Conservation (phyloP, 2,113 vertebrate species). For the Colinus virginianus region DNA sequence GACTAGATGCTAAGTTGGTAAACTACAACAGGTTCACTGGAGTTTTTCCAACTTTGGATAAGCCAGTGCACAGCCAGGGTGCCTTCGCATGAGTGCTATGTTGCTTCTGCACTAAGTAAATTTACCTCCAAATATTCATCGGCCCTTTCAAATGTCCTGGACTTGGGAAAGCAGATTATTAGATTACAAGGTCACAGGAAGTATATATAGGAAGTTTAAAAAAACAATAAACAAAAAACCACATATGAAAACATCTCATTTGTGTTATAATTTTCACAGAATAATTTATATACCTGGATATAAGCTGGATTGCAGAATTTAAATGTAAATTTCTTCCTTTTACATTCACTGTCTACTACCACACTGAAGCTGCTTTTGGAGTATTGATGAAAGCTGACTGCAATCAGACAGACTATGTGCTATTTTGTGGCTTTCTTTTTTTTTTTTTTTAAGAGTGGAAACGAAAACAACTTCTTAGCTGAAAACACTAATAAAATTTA, state of each 20-base stretch:
- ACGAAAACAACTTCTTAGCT: conserved; percentile 54
- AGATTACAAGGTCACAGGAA: conserved; percentile 8
- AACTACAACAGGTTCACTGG: background rate
- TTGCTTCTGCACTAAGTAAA: background rate
- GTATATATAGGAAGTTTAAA: background rate
- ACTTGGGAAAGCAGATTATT: conserved; percentile 10
- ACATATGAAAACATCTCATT: background rate
- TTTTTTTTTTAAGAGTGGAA: conserved; percentile 53
- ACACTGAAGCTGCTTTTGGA: background rate
- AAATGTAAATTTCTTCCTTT: conserved; percentile 30
- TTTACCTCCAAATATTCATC: background rate
- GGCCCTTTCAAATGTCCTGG: background rate
- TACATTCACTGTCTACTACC: background rate
- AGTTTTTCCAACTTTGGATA: background rate
- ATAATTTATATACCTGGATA: conserved; percentile 10
- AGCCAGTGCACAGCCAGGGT: background rate
- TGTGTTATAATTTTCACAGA: background rate
- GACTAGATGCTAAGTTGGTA: background rate
- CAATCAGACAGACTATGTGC: conserved; percentile 27
- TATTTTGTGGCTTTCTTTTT: background rate
- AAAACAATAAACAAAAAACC: background rate
- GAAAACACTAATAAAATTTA: conserved; percentile 67
- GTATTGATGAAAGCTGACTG: conserved; percentile 23
- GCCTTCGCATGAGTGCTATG: background rate
- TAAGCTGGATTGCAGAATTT: conserved; percentile 1